Base-by-base conservation (phyloP, 2,888 invertebrate species). In the Andrena praecox region DNA sequence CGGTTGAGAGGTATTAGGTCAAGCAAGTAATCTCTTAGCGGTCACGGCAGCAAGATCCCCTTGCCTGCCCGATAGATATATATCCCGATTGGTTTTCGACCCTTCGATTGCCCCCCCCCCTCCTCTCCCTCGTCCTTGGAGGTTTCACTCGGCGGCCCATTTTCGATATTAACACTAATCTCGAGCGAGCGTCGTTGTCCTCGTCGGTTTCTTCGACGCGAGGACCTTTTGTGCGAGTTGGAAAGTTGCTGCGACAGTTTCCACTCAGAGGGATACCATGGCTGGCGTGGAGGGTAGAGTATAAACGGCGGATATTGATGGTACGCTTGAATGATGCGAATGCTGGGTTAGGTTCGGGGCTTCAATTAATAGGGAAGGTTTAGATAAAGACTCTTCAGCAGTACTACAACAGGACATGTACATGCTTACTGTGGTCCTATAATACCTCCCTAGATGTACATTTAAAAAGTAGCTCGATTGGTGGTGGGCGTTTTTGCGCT, bases 21-120 rank as follows among this genome's bases (percentile, higher is more conserved):
- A 90, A 91, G 92, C 89, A 92, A 92, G 92, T 90, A 92, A 92
- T 92, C 92, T 93, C 89, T 92, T 92, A 92, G 91, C 90, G 90
- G 91, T 91, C 93, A 93, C 93, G 92, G 91, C 89, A 92, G 86
- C 81, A 89, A 89, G 87, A 89, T 85, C 82, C 42, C 78, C 82
- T 68, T 74, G 75, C 77, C 67, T 52, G 52, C 74, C 88, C 83
- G 87, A 89, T 85, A 85, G 87, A 85, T 88, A 89, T 85, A 90
- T 91, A 91, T 89, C 88, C 89, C 89, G 92, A 92, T 92, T 92
- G 92, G 89, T 92, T 92, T 90, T 89, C 85, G 83, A 86, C 91
- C 91, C 90, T 87, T 78, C 80, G 82, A 62, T 80, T 80, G 71
- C 71, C 60, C 75, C 77, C 75, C 20, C 20, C 20, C 20, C 20